phyloP scores from a whole-genome alignment of 2,113 vertebrate species.

The Gnathochromis pfefferi region DNA sequence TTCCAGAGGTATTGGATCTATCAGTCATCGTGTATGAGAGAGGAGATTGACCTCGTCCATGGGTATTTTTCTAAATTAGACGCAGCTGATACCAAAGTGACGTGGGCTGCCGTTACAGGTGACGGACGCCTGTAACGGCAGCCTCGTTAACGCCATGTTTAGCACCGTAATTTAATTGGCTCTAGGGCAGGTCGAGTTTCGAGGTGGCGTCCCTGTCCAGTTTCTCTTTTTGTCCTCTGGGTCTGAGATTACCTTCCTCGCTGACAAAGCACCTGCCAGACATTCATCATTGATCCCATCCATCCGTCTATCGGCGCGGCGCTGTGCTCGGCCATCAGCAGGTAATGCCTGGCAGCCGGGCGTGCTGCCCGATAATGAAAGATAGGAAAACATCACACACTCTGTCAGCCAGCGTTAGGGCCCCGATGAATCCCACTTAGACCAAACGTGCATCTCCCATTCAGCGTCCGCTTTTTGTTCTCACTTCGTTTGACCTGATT shows the following conservation, averaged over 20 bases:
- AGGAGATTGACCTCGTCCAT: conserved; percentile 75
- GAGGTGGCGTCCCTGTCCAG: conserved; percentile 59
- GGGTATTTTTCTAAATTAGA: conserved; percentile 75
- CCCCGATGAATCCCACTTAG: conserved; percentile 67
- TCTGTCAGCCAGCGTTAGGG: conserved; percentile 69
- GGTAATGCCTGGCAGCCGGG: conserved; percentile 68
- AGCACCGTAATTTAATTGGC: conserved; percentile 53
- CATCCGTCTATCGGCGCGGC: conserved; percentile 76
- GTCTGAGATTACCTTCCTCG: conserved; percentile 74
- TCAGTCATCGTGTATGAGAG: conserved; percentile 85
- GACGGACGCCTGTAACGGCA: conserved; percentile 38
- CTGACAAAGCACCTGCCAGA: conserved; percentile 81
- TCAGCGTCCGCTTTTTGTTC: not conserved
- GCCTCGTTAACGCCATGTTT: conserved; percentile 46
- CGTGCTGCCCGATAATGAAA: conserved; percentile 71
- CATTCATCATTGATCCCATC: conserved; percentile 75
- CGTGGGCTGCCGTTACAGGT: conserved; percentile 36
- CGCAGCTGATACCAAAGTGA: conserved; percentile 57
- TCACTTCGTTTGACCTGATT: conserved; percentile 15
- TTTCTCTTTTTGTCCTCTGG: conserved; percentile 55
- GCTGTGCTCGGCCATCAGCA: conserved; percentile 71
- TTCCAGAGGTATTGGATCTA: conserved; percentile 89
- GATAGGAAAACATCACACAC: conserved; percentile 74
- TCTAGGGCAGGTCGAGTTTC: not conserved
- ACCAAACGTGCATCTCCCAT: conserved; percentile 56